phyloP scores from a whole-genome alignment of 2,113 vertebrate species.

The Burhinus bistriatus region DNA sequence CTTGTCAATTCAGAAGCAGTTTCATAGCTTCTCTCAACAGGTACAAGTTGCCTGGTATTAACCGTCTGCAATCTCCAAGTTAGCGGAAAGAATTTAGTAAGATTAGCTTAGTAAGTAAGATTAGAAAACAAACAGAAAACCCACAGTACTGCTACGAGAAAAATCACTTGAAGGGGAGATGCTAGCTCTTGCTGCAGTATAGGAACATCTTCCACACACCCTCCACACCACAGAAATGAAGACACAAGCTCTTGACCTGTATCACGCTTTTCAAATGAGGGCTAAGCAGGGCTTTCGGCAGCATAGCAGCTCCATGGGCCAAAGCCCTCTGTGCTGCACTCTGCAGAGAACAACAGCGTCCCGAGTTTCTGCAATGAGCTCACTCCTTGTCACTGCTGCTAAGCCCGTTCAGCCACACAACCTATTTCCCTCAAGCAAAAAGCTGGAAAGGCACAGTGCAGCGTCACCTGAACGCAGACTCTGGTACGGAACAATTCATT shows the following conservation, averaged over 20 bases:
- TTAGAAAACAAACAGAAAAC: not conserved
- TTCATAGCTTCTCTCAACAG: not conserved
- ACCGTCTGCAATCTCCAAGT: not conserved
- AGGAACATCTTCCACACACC: not conserved
- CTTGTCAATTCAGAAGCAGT: not conserved
- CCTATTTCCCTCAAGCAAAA: not conserved
- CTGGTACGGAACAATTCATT: not conserved
- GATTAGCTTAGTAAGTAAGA: not conserved
- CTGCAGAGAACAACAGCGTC: rapidly evolving
- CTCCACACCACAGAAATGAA: not conserved
- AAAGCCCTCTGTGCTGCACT: not conserved
- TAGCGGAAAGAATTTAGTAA: not conserved
- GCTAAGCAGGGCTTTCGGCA: not conserved
- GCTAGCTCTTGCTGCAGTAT: not conserved
- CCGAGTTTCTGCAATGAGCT: not conserved
- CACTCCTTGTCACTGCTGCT: not conserved
- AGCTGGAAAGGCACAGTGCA: not conserved
- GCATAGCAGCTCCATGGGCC: rapidly evolving
- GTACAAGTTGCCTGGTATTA: not conserved
- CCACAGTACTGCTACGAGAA: not conserved
- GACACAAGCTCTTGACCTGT: not conserved
- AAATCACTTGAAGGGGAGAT: not conserved
- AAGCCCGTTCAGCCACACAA: not conserved
- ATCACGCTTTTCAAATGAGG: no score
- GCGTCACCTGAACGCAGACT: not conserved